Conservation (phyloP, 2,888 invertebrate genomes). For the Thereva nobilitata region DNA sequence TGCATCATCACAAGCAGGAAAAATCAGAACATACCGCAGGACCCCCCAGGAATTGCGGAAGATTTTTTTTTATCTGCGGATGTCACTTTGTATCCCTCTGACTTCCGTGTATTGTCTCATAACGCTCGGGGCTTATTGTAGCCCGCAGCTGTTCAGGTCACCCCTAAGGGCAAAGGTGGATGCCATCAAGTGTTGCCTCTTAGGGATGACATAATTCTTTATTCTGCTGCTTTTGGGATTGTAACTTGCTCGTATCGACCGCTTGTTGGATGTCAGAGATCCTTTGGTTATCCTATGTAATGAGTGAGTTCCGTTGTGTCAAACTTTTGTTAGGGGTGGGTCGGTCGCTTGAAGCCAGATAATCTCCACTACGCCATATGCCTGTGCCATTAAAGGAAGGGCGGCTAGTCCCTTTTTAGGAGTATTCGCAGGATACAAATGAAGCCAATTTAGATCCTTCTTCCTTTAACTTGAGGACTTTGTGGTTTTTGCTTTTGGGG, state of each 20-base stretch:
- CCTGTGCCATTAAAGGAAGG: no score
- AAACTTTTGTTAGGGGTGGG: no score
- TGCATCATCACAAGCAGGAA: not conserved
- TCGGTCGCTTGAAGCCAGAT: no score
- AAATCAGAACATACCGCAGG: constrained; percentile 1
- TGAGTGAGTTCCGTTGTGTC: no score
- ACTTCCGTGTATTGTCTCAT: constrained; percentile 24
- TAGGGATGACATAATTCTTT: constrained; percentile 21
- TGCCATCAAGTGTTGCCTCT: constrained; percentile 20
- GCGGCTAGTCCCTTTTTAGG: no score
- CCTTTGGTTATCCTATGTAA: no score
- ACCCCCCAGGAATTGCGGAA: not conserved
- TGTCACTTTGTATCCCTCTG: constrained; percentile 22
- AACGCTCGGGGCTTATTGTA: constrained; percentile 11
- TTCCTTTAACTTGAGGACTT: constrained; percentile 6
- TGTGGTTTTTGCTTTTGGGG: constrained; percentile 13
- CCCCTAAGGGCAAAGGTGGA: constrained; percentile 11
- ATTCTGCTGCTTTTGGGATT: constrained; percentile 4
- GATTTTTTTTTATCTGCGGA: not conserved
- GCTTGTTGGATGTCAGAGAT: not conserved
- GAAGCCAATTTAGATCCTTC: constrained; percentile 15
- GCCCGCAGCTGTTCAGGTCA: constrained; percentile 3
- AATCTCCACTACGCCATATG: no score
- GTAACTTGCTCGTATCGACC: not conserved
- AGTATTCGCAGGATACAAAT: not conserved